Conservation (phyloP, 2,888 invertebrate genomes). For the Synanthedon myopaeformis region DNA sequence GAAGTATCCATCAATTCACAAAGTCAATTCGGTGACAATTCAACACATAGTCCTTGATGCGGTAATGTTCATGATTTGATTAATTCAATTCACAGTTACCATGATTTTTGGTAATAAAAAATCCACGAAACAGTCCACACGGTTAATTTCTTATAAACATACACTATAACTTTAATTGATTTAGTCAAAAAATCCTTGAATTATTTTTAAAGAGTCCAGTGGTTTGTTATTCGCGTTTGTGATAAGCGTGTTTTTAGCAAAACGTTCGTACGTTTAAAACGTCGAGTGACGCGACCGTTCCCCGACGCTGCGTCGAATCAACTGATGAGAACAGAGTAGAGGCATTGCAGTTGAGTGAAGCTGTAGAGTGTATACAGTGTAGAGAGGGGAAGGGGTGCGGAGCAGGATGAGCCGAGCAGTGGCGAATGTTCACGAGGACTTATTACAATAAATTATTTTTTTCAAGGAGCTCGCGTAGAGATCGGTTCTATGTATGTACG, state of each 20-base stretch:
- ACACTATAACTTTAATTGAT: constrained; percentile 5
- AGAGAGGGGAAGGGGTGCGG: constrained; percentile 29
- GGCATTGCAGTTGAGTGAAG: constrained; percentile 58
- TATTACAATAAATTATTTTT: constrained; percentile 67
- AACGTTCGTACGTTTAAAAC: constrained; percentile 50
- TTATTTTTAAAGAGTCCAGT: constrained; percentile 18
- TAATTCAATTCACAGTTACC: constrained; percentile 26
- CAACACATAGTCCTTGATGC: constrained; percentile 42
- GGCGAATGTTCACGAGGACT: constrained; percentile 67
- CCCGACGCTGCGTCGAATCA: constrained; percentile 58
- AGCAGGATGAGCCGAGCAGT: constrained; percentile 59
- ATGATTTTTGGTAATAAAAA: constrained; percentile 21
- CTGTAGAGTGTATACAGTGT: constrained; percentile 51
- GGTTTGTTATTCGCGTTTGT: constrained; percentile 37
- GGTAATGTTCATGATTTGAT: constrained; percentile 34
- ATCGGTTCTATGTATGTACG: constrained; percentile 41
- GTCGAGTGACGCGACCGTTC: constrained; percentile 62
- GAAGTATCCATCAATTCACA: constrained; percentile 66
- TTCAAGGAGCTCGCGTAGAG: constrained; percentile 54
- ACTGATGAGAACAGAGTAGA: constrained; percentile 60
- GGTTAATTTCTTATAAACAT: constrained; percentile 11
- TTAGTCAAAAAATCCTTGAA: constrained; percentile 6
- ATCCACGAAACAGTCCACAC: constrained; percentile 42
- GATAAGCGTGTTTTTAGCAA: constrained; percentile 57
- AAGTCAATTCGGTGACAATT: constrained; percentile 44